A percentile compares a stretch with the other conserved stretches of the same genome.
These are phyloP conservation scores for Corbicula japonica DNA, from an alignment of 2,888 invertebrate genomes.

Conservation along the genomic window DNA sequence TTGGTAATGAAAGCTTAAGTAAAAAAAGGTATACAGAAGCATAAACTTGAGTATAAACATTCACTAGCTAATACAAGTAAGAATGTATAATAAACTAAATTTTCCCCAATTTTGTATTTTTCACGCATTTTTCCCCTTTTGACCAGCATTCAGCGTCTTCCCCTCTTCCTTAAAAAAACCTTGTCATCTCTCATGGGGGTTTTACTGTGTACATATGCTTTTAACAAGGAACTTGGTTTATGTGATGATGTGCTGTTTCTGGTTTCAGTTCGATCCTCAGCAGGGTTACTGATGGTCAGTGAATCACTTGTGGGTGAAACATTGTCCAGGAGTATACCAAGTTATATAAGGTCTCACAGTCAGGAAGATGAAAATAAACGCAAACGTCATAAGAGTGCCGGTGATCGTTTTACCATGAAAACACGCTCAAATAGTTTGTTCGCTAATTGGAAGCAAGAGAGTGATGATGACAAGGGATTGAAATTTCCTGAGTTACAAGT, in stretches of 20 bases:
- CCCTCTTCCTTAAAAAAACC: too few relatives aligned
- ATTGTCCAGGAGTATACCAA: slow-evolving; percentile 57
- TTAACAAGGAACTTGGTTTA: too few relatives aligned
- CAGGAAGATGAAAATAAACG: slow-evolving; percentile 66
- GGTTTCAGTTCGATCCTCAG: slow-evolving; percentile 87
- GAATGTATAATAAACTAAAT: too few relatives aligned
- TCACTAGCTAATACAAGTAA: too few relatives aligned
- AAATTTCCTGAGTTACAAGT: slow-evolving; percentile 67
- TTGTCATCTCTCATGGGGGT: too few relatives aligned
- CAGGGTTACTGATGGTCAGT: slow-evolving; percentile 88
- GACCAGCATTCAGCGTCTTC: too few relatives aligned
- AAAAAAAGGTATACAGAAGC: too few relatives aligned
- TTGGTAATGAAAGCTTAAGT: too few relatives aligned
- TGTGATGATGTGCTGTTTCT: slow-evolving; percentile 71
- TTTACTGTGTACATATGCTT: too few relatives aligned
- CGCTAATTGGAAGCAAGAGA: slow-evolving; percentile 72
- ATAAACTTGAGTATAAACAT: too few relatives aligned
- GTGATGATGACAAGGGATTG: slow-evolving; percentile 62
- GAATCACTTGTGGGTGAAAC: slow-evolving; percentile 72
- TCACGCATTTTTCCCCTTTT: too few relatives aligned
- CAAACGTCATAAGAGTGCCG: slow-evolving; percentile 85
- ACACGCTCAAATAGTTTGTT: slow-evolving; percentile 78
- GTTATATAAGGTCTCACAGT: slow-evolving; percentile 61
- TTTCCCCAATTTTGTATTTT: too few relatives aligned
- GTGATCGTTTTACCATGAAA: slow-evolving; percentile 71